Evolutionary conservation across 1,140 invertebrate species (phyloP).

Genomic region (Bombus waltoni): DNA sequence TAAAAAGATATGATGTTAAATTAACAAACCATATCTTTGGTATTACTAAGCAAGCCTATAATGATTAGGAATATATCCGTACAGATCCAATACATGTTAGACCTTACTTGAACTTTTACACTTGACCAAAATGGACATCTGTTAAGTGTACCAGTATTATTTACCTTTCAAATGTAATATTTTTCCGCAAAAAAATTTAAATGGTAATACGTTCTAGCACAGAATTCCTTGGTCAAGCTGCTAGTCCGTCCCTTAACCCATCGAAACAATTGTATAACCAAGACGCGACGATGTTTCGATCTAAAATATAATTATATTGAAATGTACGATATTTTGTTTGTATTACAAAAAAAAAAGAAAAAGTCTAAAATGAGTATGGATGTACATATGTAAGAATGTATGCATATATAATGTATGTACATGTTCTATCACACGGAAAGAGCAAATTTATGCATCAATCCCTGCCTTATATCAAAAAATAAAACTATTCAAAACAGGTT

Average conservation of each 20-base stretch:
- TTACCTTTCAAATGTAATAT: neutral
- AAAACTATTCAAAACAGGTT: conserved; percentile 34
- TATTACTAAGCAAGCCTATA: conserved; percentile 15
- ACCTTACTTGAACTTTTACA: conserved; percentile 10
- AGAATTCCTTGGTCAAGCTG: conserved; percentile 48
- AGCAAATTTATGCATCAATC: conserved; percentile 51
- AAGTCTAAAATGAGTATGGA: conserved; percentile 27
- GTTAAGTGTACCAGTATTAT: conserved; percentile 31
- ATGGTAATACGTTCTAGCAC: conserved; percentile 47
- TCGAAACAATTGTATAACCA: conserved; percentile 29
- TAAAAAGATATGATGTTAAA: conserved; percentile 33
- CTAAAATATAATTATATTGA: conserved; percentile 21
- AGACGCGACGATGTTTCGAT: conserved; percentile 45
- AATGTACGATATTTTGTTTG: conserved; percentile 29
- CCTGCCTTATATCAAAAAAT: conserved; percentile 40
- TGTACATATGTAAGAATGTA: conserved; percentile 49
- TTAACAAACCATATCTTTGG: conserved; percentile 36
- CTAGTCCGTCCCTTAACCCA: conserved; percentile 61
- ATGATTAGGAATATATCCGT: conserved; percentile 2
- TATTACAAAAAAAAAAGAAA: conserved; percentile 6
- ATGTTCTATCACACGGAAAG: conserved; percentile 30
- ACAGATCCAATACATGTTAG: neutral
- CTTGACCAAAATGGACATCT: conserved; percentile 39
- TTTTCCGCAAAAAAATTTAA: neutral
- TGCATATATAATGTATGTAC: conserved; percentile 53